Base-by-base conservation (phyloP, 2,888 invertebrate species). In the Eupithecia subfuscata region DNA sequence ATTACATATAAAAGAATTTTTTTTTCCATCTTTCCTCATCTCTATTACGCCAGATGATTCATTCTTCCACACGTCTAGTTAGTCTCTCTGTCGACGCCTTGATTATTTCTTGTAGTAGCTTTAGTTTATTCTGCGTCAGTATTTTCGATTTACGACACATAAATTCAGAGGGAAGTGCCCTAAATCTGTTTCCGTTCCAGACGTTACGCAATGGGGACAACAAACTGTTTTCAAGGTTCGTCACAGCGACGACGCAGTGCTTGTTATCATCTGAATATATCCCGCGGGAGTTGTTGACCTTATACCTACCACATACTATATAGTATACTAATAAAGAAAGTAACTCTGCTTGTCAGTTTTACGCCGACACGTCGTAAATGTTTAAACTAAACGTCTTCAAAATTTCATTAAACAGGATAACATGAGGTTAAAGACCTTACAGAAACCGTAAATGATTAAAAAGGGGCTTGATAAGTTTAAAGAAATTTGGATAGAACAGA, bases 151-250 rank as follows among this genome's bases (percentile, higher is more conserved):
- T 52, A n/a, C 52, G 22, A 56, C 56, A 22, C 56, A 56, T 60
- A 25, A 60, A 60, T 60, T 60, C 60, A 71, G 48, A 63, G 22
- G 65, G 60, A 71, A 48, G 40, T 73, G 70, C 40, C 70, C 74
- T 72, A 74, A 74, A 72, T 64, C 25, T 22, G 63, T 75, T 77
- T 72, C 77, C 77, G 69, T 48, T 67, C 52, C 68, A 69, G 56
- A 68, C 67, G 73, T 76, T 79, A 78, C 56, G 74, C 67, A 76
- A 79, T 67, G 74, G 70, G 73, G 71, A 71, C 78, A 73, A 60
- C 70, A 71, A 73, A 73, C 76, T 69, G 74, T 56, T 70, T 70
- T 72, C 75, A 77, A 75, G 79, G 74, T 64, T 73, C 74, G 69
- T 40, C 60, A 67, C 12, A 40, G 60, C 65, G 16, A 65, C 37